These are phyloP conservation scores for Rhynchonycteris naso DNA, from an alignment of 2,797 vertebrate genomes.

Conservation along the genomic window DNA sequence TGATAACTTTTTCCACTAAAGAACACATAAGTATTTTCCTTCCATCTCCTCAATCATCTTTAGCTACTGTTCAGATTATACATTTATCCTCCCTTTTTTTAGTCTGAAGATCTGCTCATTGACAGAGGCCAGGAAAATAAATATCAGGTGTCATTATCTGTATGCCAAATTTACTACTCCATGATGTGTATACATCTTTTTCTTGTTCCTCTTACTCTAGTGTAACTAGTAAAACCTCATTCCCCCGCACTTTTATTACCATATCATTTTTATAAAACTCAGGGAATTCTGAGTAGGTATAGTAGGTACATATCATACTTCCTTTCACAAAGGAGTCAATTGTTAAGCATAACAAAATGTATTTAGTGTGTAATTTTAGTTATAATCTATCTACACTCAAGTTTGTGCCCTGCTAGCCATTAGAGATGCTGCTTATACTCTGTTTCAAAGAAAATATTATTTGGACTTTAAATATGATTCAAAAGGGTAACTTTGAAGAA, in stretches of 20 bases:
- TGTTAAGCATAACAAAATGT: not conserved
- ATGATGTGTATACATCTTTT: not conserved
- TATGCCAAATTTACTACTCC: not conserved
- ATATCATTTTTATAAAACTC: not conserved
- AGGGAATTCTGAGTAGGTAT: not conserved
- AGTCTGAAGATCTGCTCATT: not conserved
- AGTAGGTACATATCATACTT: not conserved
- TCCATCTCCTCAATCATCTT: not conserved
- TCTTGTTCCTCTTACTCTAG: not conserved
- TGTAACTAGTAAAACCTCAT: not conserved
- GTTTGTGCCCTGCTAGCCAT: not conserved
- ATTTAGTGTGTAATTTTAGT: not conserved
- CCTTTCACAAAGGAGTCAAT: not conserved
- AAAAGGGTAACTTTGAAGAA: not conserved
- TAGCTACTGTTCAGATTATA: not conserved
- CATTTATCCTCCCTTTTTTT: not conserved
- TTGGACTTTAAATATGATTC: conserved; percentile 15
- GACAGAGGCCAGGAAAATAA: not conserved
- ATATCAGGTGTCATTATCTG: not conserved
- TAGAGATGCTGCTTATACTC: not conserved
- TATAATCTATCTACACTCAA: not conserved
- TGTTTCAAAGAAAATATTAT: not conserved
- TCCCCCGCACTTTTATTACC: fast-evolving
- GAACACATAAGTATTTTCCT: not conserved
- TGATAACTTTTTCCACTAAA: not conserved